These are phyloP conservation scores for Drosophila micromelanica DNA, from an alignment of 1,140 invertebrate species.

Conservation along the genomic window DNA sequence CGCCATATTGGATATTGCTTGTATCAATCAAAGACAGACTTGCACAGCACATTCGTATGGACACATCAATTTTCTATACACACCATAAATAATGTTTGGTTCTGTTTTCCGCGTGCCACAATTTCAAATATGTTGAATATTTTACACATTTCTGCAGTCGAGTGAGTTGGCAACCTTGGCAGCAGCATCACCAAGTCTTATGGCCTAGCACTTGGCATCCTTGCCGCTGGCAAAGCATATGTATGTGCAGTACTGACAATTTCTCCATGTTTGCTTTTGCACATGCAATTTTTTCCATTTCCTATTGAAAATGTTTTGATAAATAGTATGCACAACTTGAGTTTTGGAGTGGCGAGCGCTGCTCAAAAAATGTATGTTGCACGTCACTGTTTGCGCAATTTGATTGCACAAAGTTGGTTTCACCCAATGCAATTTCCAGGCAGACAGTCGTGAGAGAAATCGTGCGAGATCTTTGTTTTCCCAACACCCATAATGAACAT, in stretches of 20 bases:
- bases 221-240: slow-evolving; percentile 11
- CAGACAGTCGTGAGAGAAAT: slow-evolving; percentile 40
- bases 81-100: slow-evolving; percentile 73
- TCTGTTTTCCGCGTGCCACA: slow-evolving; percentile 67
- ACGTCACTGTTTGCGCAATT: slow-evolving; percentile 65
- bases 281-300: slow-evolving; percentile 72
- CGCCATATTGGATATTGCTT: slow-evolving; percentile 53
- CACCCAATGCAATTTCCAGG: slow-evolving; percentile 61
- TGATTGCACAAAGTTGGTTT: slow-evolving; percentile 78
- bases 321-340: slow-evolving; percentile 74
- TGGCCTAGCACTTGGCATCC: slow-evolving; percentile 22
- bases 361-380: slow-evolving; percentile 23
- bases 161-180: slow-evolving; percentile 18
- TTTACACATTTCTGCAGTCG: slow-evolving; percentile 63
- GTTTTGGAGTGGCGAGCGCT: slow-evolving; percentile 55
- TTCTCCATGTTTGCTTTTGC: slow-evolving; percentile 68
- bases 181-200: slow-evolving; percentile 14
- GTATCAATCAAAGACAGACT: slow-evolving; percentile 65
- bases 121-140: slow-evolving; percentile 63
- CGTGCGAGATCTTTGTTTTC: slow-evolving; percentile 38
- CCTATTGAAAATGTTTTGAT: slow-evolving; percentile 76
- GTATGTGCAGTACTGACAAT: slow-evolving; percentile 43
- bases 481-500: slow-evolving; percentile 68
- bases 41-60: slow-evolving; percentile 15
- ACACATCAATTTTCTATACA: slow-evolving; percentile 43